Conservation (phyloP, 2,113 vertebrate genomes). For the Synchiropus splendidus region DNA sequence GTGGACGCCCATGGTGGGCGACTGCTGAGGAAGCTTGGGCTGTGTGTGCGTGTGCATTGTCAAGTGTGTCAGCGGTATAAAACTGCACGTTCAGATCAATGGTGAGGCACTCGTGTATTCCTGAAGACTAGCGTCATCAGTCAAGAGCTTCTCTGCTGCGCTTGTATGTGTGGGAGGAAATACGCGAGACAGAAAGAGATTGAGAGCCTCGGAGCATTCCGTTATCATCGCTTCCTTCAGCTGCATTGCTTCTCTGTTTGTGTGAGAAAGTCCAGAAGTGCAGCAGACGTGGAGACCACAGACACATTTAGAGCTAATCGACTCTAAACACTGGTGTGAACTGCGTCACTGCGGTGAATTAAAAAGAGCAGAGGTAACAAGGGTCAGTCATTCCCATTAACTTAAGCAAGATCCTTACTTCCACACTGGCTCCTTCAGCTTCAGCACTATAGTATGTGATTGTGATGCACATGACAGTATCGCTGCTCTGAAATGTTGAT, state of each 20-base stretch:
- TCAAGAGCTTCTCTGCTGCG: constrained; percentile 36
- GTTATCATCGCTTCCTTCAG: constrained; percentile 49
- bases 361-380: too few species aligned
- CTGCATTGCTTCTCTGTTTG: constrained; percentile 8
- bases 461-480: too few species aligned
- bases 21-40: constrained; percentile 20
- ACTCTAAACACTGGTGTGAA: too few species aligned
- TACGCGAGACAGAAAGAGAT: constrained; percentile 30
- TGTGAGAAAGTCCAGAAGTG: too few species aligned
- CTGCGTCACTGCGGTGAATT: too few species aligned
- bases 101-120: constrained; percentile 49
- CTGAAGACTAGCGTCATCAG: constrained; percentile 58
- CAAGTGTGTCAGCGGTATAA: constrained; percentile 21
- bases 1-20: constrained; percentile 15
- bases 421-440: too few species aligned
- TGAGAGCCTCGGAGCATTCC: constrained; percentile 34
- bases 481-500: too few species aligned
- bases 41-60: constrained; percentile 9
- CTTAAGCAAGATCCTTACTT: too few species aligned
- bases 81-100: constrained; percentile 59
- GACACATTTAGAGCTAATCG: too few species aligned
- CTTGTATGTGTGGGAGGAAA: not conserved
- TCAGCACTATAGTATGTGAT: too few species aligned
- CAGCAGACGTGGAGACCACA: too few species aligned
- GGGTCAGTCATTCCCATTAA: too few species aligned